A percentile compares a stretch with the other conserved stretches of the same genome.
Evolutionary conservation across 1,140 invertebrate genomes (phyloP).

Genomic region (Halesus radiatus): DNA sequence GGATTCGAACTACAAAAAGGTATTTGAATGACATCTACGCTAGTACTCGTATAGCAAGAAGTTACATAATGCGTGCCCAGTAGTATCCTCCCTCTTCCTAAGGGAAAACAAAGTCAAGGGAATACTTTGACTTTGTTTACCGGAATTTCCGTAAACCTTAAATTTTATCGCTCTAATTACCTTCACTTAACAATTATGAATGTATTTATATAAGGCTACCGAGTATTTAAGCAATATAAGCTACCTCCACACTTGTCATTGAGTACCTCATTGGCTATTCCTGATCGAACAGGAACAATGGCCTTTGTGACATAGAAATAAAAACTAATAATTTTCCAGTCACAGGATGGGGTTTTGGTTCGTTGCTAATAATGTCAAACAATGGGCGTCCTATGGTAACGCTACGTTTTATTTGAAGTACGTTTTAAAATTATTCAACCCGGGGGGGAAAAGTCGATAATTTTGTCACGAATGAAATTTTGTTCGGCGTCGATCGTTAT

Average conservation of each 20-base stretch:
- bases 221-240: too few relatives aligned
- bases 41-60: too few relatives aligned
- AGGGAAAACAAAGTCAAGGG: too few relatives aligned
- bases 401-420: slow-evolving; percentile 9
- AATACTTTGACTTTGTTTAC: too few relatives aligned
- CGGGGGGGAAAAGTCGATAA: not conserved
- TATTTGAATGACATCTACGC: too few relatives aligned
- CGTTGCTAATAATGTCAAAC: slow-evolving; percentile 9
- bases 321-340: not conserved
- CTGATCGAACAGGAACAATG: not conserved
- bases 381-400: not conserved
- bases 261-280: not conserved
- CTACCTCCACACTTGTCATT: not conserved
- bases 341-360: slow-evolving; percentile 14
- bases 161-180: not conserved
- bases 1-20: too few relatives aligned
- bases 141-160: not conserved
- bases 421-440: not conserved
- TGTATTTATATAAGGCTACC: too few relatives aligned
- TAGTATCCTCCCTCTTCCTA: too few relatives aligned
- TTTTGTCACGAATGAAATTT: not conserved
- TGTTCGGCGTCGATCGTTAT: not conserved
- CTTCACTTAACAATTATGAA: not conserved
- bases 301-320: not conserved
- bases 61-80: too few relatives aligned